Conservation (phyloP, 92 coral and sea anemone genomes). For the Palythoa heliodiscus region DNA sequence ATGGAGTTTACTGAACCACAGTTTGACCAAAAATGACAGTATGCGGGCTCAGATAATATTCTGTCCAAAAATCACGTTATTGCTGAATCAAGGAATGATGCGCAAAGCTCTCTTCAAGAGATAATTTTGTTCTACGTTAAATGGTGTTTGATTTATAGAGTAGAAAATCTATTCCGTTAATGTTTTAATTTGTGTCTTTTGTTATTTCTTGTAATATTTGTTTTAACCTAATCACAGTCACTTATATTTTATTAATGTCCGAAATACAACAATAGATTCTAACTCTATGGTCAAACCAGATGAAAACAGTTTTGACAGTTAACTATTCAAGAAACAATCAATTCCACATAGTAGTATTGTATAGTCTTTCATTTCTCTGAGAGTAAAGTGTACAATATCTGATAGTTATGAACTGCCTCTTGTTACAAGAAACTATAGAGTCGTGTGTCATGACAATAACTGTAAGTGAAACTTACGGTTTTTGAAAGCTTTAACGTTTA, state of each 20-base stretch:
- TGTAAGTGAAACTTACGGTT: conserved; percentile 10
- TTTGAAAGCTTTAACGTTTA: background rate
- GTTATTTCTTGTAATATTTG: background rate
- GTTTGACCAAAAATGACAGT: too few species aligned
- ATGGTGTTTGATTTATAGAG: too few species aligned
- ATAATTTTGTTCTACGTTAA: too few species aligned
- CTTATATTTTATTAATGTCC: conserved; percentile 12
- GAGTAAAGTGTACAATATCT: background rate
- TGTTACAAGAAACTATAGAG: background rate
- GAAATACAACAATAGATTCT: background rate
- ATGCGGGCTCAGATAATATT: too few species aligned
- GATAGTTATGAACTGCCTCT: background rate
- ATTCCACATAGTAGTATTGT: background rate
- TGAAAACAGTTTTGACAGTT: background rate
- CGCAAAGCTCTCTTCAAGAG: too few species aligned
- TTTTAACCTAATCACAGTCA: background rate
- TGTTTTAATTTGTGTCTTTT: background rate
- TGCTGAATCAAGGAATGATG: too few species aligned
- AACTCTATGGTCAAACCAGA: background rate
- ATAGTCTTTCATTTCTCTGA: background rate
- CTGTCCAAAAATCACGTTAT: too few species aligned
- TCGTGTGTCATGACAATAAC: background rate
- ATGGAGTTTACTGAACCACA: too few species aligned
- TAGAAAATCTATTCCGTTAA: background rate
- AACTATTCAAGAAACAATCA: background rate